These are phyloP conservation scores for Megalops cyprinoides DNA, from an alignment of 2,797 vertebrate genomes.

Conservation along the genomic window DNA sequence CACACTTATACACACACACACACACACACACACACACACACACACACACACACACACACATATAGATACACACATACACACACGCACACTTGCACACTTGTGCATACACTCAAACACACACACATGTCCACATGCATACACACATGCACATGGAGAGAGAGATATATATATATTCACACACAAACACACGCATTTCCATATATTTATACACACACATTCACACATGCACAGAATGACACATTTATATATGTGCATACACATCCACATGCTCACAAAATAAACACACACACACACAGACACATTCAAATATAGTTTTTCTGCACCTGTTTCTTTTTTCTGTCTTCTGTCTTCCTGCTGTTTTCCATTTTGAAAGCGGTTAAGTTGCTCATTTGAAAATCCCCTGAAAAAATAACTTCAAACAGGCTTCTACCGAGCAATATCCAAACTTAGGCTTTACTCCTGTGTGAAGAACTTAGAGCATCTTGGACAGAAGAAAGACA, in stretches of 20 bases:
- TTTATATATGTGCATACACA: not conserved
- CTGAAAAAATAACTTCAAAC: not conserved
- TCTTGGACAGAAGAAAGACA: slow-evolving; percentile 35
- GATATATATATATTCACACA: not conserved
- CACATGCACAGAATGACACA: slow-evolving; percentile 19
- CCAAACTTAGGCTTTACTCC: slow-evolving; percentile 43
- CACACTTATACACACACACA: too few species aligned
- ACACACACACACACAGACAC: not conserved
- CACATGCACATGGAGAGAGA: not conserved
- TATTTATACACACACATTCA: too few species aligned
- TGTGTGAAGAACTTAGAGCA: slow-evolving; percentile 39
- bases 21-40: too few species aligned
- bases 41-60: too few species aligned
- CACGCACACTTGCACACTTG: too few species aligned
- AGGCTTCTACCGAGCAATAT: slow-evolving; percentile 13
- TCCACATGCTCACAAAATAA: not conserved
- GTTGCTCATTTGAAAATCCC: not conserved
- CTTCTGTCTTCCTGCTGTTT: not conserved
- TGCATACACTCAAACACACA: too few species aligned
- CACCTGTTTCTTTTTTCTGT: too few species aligned
- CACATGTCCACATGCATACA: too few species aligned
- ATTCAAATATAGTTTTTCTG: not conserved
- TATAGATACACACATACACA: too few species aligned
- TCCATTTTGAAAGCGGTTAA: not conserved
- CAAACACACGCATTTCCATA: not conserved